Conservation (phyloP, 2,113 vertebrate genomes). For the Hippocampus comes region DNA sequence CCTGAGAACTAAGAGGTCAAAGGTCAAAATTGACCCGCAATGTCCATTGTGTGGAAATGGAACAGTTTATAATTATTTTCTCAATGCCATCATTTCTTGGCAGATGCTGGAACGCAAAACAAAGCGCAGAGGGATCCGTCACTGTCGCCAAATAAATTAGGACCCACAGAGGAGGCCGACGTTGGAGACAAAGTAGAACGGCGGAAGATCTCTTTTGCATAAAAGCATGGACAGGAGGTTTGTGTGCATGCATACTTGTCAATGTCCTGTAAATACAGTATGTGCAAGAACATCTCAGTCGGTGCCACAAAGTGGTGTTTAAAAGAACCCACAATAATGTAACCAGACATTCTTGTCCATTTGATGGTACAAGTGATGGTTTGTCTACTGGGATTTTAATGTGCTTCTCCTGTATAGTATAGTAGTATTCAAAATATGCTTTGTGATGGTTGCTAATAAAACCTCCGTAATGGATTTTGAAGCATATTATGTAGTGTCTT, state of each 20-base stretch:
- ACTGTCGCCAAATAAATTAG: conserved; percentile 9
- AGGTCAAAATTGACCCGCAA: not conserved
- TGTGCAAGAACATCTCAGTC: conserved; percentile 7
- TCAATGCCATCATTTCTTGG: not conserved
- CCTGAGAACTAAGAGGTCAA: not conserved
- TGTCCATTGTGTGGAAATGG: too few species aligned
- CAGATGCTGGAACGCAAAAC: conserved; percentile 33
- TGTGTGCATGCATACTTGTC: conserved; percentile 23
- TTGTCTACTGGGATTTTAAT: not conserved
- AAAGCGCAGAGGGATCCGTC: conserved; percentile 16
- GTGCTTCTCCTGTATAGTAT: not conserved
- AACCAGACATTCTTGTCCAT: not conserved
- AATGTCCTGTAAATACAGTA: conserved; percentile 29
- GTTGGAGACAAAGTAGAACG: conserved; percentile 37
- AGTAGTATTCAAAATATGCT: conserved; percentile 11
- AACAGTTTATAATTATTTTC: not conserved
- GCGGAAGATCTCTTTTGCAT: conserved; percentile 22
- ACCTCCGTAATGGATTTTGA: not conserved
- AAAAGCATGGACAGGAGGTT: not conserved
- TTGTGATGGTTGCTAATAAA: conserved; percentile 46
- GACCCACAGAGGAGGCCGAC: conserved; percentile 24
- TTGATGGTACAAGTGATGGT: not conserved
- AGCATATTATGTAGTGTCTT: not conserved
- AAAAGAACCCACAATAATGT: not conserved
- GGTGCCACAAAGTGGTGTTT: not conserved